Conservation (phyloP, 2,888 invertebrate genomes). For the Apeira syringaria region DNA sequence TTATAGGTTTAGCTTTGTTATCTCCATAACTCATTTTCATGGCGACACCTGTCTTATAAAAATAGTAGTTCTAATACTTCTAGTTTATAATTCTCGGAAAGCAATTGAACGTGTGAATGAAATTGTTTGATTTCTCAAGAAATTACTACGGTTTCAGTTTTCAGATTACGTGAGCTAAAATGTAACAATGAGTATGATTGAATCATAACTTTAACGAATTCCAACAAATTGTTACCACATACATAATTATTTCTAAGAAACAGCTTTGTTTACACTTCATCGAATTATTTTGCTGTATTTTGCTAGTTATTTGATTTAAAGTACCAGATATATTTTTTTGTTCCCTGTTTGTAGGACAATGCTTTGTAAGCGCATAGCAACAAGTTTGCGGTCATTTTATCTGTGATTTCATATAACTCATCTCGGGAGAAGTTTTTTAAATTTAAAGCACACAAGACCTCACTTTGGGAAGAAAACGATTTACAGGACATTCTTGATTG, state of each 20-base stretch:
- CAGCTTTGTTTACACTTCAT: constrained; percentile 8
- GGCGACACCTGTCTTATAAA: background rate
- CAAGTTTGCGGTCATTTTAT: too few relatives aligned
- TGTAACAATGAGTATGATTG: constrained; percentile 22
- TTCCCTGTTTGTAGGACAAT: too few relatives aligned
- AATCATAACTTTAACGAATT: constrained; percentile 22
- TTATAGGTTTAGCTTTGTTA: too few relatives aligned
- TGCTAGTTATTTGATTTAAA: background rate
- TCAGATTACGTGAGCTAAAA: constrained; percentile 24
- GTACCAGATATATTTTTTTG: too few relatives aligned
- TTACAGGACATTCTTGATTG: too few relatives aligned
- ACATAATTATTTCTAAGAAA: constrained; percentile 20
- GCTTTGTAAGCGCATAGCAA: background rate
- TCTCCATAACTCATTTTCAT: too few relatives aligned
- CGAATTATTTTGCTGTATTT: background rate
- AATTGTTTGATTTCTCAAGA: constrained; percentile 9
- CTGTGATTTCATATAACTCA: too few relatives aligned
- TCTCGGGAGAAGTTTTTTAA: too few relatives aligned
- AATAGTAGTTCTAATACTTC: too few relatives aligned
- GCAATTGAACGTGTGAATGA: constrained; percentile 6
- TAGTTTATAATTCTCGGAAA: constrained; percentile 3
- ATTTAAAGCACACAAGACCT: too few relatives aligned
- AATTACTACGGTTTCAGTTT: constrained; percentile 23
- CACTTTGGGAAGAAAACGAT: too few relatives aligned
- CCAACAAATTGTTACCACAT: constrained; percentile 18